Conservation (phyloP, 2,113 vertebrate genomes). For the Clinocottus analis region DNA sequence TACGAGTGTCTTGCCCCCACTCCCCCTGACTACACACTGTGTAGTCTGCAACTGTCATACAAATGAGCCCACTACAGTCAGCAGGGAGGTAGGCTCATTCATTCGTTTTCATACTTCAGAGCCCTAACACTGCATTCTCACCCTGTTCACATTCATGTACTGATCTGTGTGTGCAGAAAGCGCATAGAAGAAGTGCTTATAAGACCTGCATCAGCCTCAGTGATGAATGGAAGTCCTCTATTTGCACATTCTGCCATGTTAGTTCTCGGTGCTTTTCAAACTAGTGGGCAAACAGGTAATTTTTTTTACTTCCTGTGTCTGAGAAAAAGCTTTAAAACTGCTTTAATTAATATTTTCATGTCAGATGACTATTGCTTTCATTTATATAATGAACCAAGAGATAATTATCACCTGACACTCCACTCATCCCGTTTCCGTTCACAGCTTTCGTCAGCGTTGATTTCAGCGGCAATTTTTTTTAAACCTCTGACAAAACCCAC, state of each 20-base stretch:
- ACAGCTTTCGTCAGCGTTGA: neutral
- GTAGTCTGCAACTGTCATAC: constrained; percentile 26
- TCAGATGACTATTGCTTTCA: neutral
- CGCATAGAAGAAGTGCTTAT: constrained; percentile 32
- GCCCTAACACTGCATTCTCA: constrained; percentile 46
- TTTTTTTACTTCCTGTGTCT: neutral
- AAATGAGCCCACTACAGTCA: constrained; percentile 34
- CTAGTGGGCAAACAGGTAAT: neutral
- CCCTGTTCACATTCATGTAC: constrained; percentile 32
- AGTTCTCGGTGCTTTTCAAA: neutral
- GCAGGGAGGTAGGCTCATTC: constrained; percentile 50
- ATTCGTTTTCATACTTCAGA: constrained; percentile 44
- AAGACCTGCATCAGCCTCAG: constrained; percentile 38
- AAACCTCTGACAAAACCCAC: neutral
- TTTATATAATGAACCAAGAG: neutral
- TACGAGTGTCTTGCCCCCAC: neutral
- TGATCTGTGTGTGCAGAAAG: constrained; percentile 1
- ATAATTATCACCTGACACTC: neutral
- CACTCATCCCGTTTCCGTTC: neutral
- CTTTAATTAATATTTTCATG: neutral
- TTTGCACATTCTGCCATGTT: neutral
- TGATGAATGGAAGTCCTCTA: constrained; percentile 42
- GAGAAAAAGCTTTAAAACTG: neutral
- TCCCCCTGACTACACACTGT: constrained; percentile 12
- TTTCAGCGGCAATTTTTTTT: neutral